A percentile compares a stretch with the other conserved stretches of the same genome.
Conservation (phyloP, 2,797 vertebrate genomes). For the Cryptoblepharus egeriae region DNA sequence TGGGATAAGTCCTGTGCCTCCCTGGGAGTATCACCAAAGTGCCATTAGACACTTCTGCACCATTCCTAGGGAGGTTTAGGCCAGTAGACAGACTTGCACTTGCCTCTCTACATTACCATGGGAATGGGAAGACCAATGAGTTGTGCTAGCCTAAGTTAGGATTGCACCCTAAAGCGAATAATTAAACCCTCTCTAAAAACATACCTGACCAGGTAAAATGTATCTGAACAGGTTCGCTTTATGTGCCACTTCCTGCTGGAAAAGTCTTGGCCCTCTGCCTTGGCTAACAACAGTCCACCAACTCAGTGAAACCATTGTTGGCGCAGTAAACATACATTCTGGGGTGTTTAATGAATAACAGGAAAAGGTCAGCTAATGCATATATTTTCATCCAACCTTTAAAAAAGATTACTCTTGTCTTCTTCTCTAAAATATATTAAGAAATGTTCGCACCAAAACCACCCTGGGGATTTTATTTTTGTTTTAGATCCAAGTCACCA, state of each 20-base stretch:
- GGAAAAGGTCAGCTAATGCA: not conserved
- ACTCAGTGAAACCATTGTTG: fast-evolving
- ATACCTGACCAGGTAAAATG: too few species aligned
- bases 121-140: too few species aligned
- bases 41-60: too few species aligned
- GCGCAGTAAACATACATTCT: not conserved
- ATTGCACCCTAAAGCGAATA: too few species aligned
- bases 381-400: not conserved
- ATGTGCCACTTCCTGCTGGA: not conserved
- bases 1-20: too few species aligned
- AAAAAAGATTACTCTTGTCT: not conserved
- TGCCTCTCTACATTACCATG: too few species aligned
- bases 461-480: not conserved
- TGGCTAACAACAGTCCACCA: not conserved
- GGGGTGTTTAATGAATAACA: not conserved
- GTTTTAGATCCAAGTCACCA: not conserved
- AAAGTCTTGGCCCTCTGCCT: not conserved
- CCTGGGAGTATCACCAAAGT: too few species aligned
- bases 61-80: too few species aligned
- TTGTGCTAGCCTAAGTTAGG: too few species aligned
- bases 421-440: not conserved
- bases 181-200: too few species aligned
- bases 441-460: fast-evolving
- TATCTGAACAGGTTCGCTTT: not conserved
- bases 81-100: too few species aligned